Conservation (phyloP, 2,113 vertebrate genomes). For the Notiomystis cincta region DNA sequence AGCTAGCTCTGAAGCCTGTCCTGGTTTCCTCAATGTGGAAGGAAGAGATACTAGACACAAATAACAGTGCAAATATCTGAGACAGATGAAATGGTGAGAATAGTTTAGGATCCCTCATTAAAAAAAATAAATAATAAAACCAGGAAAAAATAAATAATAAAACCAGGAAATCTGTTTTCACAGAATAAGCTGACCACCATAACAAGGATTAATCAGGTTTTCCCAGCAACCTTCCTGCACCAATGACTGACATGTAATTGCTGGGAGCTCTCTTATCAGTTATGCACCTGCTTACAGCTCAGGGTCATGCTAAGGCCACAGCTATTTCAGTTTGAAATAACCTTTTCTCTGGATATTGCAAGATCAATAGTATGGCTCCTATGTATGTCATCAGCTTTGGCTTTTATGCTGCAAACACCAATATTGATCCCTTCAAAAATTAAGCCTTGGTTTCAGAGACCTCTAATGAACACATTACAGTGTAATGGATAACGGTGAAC, state of each 20-base stretch:
- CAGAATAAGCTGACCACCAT: not conserved
- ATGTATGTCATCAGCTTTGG: not conserved
- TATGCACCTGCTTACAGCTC: not conserved
- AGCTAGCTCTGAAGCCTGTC: not conserved
- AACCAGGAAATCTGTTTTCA: not conserved
- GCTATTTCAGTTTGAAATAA: slow-evolving; percentile 7
- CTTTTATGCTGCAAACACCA: not conserved
- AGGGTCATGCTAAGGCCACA: not conserved
- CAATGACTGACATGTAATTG: not conserved
- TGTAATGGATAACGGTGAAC: not conserved
- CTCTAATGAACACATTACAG: not conserved
- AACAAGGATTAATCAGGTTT: not conserved
- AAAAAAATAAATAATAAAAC: no score
- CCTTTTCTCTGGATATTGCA: not conserved
- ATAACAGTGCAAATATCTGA: not conserved
- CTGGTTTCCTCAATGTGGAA: not conserved
- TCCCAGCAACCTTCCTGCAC: not conserved
- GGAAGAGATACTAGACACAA: not conserved
- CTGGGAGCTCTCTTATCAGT: not conserved
- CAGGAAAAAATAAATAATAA: no score
- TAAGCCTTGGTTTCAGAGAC: not conserved
- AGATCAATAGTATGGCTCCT: not conserved
- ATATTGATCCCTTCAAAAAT: slow-evolving; percentile 16
- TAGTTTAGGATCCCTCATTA: not conserved
- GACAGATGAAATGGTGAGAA: not conserved